Evolutionary conservation across 2,888 invertebrate species (phyloP).

Genomic region (Asteroscopus sphinx): DNA sequence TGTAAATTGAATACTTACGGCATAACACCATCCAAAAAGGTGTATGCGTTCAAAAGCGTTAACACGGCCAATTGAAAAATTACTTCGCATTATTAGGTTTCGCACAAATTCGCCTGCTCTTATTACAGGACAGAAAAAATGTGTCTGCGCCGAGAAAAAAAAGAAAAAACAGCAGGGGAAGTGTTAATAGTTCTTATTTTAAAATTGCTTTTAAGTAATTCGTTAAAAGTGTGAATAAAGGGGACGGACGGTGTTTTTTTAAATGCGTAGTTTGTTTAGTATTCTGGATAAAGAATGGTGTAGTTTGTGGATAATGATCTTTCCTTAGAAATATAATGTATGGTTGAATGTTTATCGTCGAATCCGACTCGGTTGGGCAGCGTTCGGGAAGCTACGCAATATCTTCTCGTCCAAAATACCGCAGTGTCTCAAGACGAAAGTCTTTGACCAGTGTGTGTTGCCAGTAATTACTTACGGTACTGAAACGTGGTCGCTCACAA

Average conservation of each 20-base stretch:
- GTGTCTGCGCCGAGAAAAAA: slow-evolving; percentile 62
- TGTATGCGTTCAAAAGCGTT: slow-evolving; percentile 62
- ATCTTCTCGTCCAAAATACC: too few relatives aligned
- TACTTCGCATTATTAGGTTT: slow-evolving; percentile 86
- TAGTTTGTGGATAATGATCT: slow-evolving; percentile 12
- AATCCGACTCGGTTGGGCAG: too few relatives aligned
- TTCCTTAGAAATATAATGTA: slow-evolving; percentile 13
- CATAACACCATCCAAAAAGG: slow-evolving; percentile 68
- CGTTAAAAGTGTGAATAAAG: slow-evolving; percentile 34
- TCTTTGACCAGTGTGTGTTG: too few relatives aligned
- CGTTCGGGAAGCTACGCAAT: too few relatives aligned
- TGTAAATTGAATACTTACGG: slow-evolving; percentile 6
- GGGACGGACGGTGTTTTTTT: slow-evolving; percentile 30
- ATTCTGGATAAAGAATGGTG: not conserved
- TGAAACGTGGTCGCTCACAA: too few relatives aligned
- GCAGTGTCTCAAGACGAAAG: too few relatives aligned
- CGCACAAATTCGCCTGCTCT: slow-evolving; percentile 79
- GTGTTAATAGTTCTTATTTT: slow-evolving; percentile 48
- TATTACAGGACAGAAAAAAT: slow-evolving; percentile 66
- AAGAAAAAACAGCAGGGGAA: slow-evolving; percentile 57
- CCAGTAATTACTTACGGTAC: too few relatives aligned
- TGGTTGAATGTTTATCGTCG: too few relatives aligned
- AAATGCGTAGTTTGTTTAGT: slow-evolving; percentile 3
- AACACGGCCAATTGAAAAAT: slow-evolving; percentile 88
- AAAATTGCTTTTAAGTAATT: slow-evolving; percentile 48